These are phyloP conservation scores for Mythimna pallens DNA, from an alignment of 2,888 invertebrate genomes.

Conservation along the genomic window DNA sequence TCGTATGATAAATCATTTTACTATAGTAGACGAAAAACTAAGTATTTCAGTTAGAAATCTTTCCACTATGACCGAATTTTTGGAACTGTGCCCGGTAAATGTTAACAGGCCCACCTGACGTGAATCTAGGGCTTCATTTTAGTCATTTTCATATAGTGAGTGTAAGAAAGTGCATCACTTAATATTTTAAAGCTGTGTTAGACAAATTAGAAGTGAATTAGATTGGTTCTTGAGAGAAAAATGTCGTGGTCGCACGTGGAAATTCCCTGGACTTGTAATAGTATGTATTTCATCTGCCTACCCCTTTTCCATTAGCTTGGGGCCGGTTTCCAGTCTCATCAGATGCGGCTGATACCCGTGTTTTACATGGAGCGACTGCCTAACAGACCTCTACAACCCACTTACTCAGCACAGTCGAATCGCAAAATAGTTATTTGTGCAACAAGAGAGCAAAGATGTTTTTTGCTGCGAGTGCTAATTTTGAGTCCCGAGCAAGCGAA, in stretches of 20 bases:
- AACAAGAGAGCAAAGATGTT: too few species aligned
- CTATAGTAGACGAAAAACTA: background rate
- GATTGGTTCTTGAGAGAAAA: background rate
- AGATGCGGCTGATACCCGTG: too few species aligned
- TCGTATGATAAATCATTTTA: too few species aligned
- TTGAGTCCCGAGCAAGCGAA: too few species aligned
- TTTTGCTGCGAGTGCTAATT: too few species aligned
- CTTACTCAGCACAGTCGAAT: too few species aligned
- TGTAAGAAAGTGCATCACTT: constrained; percentile 17
- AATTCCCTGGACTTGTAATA: constrained; percentile 15
- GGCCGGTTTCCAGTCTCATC: too few species aligned
- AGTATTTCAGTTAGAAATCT: constrained; percentile 3
- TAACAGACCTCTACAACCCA: too few species aligned
- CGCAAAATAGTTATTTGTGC: too few species aligned
- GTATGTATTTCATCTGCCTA: background rate
- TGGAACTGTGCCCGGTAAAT: constrained; percentile 29
- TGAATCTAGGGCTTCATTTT: background rate
- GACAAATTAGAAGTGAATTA: background rate
- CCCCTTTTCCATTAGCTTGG: too few species aligned
- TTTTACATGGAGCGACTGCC: too few species aligned
- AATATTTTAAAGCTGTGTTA: background rate
- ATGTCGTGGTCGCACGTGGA: constrained; percentile 39
- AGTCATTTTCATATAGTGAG: constrained; percentile 4
- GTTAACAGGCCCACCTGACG: background rate
- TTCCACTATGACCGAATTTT: background rate